These are phyloP conservation scores for Acanthiza pusilla DNA, from an alignment of 2,797 vertebrate genomes.

Conservation along the genomic window DNA sequence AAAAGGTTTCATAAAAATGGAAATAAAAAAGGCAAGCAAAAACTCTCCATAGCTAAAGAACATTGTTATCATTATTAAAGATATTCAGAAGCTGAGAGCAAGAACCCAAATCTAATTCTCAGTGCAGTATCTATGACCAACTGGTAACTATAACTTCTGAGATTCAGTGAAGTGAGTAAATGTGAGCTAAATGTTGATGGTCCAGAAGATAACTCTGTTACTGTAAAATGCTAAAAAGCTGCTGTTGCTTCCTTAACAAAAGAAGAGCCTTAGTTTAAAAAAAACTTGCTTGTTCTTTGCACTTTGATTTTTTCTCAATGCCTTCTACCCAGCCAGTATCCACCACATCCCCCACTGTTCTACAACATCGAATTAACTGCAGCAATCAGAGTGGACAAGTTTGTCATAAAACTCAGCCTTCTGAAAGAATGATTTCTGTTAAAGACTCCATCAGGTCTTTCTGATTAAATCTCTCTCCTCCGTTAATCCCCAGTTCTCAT, in stretches of 20 bases:
- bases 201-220: neutral
- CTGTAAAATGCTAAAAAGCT: neutral
- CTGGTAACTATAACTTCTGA: neutral
- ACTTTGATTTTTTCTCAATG: neutral
- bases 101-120: neutral
- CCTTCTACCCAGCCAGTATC: neutral
- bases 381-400: neutral
- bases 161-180: neutral
- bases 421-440: neutral
- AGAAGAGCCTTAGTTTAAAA: neutral
- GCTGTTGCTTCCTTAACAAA: neutral
- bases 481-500: neutral
- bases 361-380: neutral
- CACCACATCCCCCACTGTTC: neutral
- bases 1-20: neutral
- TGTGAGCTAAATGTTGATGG: neutral
- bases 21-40: neutral
- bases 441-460: neutral
- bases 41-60: neutral
- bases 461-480: neutral
- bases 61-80: neutral
- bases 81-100: neutral
- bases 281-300: neutral
- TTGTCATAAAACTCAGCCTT: neutral
- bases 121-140: neutral